Conservation (phyloP, 1,140 invertebrate genomes). For the Alviniconcha marisindica region DNA sequence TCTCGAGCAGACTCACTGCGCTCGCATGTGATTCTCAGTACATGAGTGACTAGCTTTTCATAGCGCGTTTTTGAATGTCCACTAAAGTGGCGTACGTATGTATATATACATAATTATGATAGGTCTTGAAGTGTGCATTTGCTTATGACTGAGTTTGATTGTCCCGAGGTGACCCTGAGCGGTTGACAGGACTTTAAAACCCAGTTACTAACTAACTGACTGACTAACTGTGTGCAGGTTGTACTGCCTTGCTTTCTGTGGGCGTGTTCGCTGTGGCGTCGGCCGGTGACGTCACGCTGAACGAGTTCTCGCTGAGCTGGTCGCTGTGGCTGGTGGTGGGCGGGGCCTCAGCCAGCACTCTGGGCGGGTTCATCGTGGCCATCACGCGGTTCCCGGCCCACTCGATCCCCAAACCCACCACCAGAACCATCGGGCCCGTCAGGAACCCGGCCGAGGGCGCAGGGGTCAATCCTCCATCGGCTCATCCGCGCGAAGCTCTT, state of each 20-base stretch:
- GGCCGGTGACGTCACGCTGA: background rate
- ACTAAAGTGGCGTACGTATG: too few species aligned
- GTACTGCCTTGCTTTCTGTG: background rate
- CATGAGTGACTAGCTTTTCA: too few species aligned
- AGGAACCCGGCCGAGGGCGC: background rate
- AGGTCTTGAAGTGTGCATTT: too few species aligned
- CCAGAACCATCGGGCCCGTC: background rate
- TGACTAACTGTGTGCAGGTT: slow-evolving; percentile 10
- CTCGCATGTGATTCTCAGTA: too few species aligned
- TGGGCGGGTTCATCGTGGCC: slow-evolving; percentile 28
- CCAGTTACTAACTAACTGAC: too few species aligned
- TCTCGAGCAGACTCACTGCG: too few species aligned
- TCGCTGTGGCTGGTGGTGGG: slow-evolving; percentile 37
- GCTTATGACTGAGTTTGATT: too few species aligned
- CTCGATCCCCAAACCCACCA: slow-evolving; percentile 7
- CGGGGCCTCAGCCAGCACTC: slow-evolving; percentile 1
- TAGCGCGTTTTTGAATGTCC: too few species aligned
- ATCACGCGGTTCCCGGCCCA: background rate
- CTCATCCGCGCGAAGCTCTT: background rate
- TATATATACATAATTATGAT: too few species aligned
- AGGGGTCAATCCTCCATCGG: background rate
- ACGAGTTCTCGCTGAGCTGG: slow-evolving; percentile 17
- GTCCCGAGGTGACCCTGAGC: too few species aligned
- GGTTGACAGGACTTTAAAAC: too few species aligned
- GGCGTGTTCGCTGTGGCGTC: slow-evolving; percentile 1